Percentiles rank a stretch among this genome's conserved stretches.
Evolutionary conservation across 1,140 invertebrate species (phyloP).

Genomic region (Arion vulgaris): DNA sequence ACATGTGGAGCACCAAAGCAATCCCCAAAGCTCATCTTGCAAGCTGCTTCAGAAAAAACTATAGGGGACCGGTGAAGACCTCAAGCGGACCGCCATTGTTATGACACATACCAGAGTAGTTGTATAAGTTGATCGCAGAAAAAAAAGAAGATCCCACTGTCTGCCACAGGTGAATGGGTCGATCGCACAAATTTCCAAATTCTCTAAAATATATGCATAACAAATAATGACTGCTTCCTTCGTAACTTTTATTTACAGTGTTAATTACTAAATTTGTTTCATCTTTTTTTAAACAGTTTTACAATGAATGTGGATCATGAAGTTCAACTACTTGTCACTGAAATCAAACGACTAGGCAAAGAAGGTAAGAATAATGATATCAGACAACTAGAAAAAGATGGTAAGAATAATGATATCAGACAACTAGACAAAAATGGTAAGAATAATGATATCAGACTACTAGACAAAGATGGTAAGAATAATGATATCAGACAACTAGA

Average conservation of each 20-base stretch:
- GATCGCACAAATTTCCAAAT: too few species aligned
- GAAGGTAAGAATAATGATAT: conserved; percentile 40
- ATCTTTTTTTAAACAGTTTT: conserved; percentile 38
- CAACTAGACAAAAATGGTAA: not conserved
- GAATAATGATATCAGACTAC: not conserved
- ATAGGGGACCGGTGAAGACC: too few species aligned
- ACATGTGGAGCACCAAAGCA: too few species aligned
- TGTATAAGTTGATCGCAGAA: not conserved
- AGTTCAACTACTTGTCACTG: conserved; percentile 55
- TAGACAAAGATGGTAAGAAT: too few species aligned
- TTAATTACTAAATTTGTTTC: not conserved
- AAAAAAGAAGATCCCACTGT: not conserved
- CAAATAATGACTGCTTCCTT: not conserved
- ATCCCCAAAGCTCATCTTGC: too few species aligned
- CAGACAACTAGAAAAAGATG: not conserved
- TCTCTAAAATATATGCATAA: not conserved
- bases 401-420: not conserved
- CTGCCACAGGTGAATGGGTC: too few species aligned
- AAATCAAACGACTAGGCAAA: conserved; percentile 59
- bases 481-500: not conserved
- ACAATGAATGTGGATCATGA: conserved; percentile 66
- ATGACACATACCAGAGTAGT: too few species aligned
- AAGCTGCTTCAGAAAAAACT: too few species aligned
- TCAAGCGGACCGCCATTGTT: too few species aligned
- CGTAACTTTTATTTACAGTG: not conserved